Base-by-base conservation (phyloP, 2,113 vertebrate genomes). In the Egretta garzetta region DNA sequence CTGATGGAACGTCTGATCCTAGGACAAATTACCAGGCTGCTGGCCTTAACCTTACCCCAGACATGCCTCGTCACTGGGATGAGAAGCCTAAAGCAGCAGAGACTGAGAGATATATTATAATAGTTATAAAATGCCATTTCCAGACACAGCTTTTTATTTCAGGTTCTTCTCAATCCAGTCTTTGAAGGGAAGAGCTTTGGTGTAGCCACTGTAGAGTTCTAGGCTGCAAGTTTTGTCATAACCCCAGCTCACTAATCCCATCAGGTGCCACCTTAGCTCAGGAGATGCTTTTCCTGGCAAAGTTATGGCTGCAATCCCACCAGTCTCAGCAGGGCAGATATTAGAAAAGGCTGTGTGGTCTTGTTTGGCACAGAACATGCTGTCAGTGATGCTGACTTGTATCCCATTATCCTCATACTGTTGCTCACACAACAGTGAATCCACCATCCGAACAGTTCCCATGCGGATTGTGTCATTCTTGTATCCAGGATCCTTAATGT, bases 181-280 rank as follows among this genome's bases (percentile, higher is more conserved):
- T 98, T 99, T 99, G 95, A 99, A 99, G 73, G 98, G 99, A 89
- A 98, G 95, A 50, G 98, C 98, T 89, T 98, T 98, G 47, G 99
- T 99, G 95, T 99, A 99, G 63, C 99, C 99, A 2, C 99, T 99
- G 96, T 98, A 99, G 66, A 99, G 99, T 86, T 99, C 97, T 33
- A 99, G 98, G 81, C 98, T 98, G 90, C 99, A 99, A 32, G 98
- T 98, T 83, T 98, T 99, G 81, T 99, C 99, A 28, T 99, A 99
- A 81, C 99, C 99, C 97, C 99, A 99, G 98, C 99, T 99, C 86
- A 99, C 99, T 96, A 99, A 97, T 68, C 99, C 99, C 95, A 99
- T 96, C 66, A 99, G 98, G 81, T 98, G 98, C 99, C 99, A 99
- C 66, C 97, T 96, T 11, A 97, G 96, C 93, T 97, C 98, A 60